Evolutionary conservation across 2,797 vertebrate genomes (phyloP), one percentile per base, ranked within the genome.

Genomic region (Aplochiton taeniatus): DNA sequence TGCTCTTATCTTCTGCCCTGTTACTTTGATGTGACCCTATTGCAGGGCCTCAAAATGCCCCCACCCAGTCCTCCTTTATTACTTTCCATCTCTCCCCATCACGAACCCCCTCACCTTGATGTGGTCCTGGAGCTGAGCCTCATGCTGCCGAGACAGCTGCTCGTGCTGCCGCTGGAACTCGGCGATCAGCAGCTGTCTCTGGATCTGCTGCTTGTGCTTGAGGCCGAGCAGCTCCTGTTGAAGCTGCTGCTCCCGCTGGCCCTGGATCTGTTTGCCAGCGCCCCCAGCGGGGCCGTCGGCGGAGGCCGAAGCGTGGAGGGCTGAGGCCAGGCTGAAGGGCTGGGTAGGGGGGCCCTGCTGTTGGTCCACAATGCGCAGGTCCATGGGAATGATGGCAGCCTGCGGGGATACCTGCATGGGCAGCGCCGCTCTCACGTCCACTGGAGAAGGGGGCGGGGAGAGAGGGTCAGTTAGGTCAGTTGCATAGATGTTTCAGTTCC

Each of bases 201-300:
- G 97, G 82, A 99, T 95, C 92, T 99, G 96, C 91, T 99, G 97
- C 79, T 97, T 98, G 91, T 98, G 97, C 83, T 99, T 98, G 43
- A 99, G 93, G 0, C 93, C 88, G 84, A 98, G 90, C 11, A 99
- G 94, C 90, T 99, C 97, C 89, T 98, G 96, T 88, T 98, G 97
- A 65, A 98, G 93, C 89, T 98, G 97, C 89, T 98, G 96, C 73
- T 98, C 97, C 0, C 94, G 56, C 17, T 14, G 57, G 45, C 57
- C 57, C 7, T n/a, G 16, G 57, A 18, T 44, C 44, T 45, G 57
- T 13, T 47, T 49, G 14, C 60, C 50, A 9, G 20, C 8, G 78
- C 12, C 63, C 65, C 53, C 10, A 71, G 59, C 12, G 11, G 16
- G 2, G n/a, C n/a, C 16, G 16, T 19, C 18, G 17, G 17, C 4